These are phyloP conservation scores for Aphidius gifuensis DNA, from an alignment of 1,140 invertebrate genomes.

Conservation along the genomic window DNA sequence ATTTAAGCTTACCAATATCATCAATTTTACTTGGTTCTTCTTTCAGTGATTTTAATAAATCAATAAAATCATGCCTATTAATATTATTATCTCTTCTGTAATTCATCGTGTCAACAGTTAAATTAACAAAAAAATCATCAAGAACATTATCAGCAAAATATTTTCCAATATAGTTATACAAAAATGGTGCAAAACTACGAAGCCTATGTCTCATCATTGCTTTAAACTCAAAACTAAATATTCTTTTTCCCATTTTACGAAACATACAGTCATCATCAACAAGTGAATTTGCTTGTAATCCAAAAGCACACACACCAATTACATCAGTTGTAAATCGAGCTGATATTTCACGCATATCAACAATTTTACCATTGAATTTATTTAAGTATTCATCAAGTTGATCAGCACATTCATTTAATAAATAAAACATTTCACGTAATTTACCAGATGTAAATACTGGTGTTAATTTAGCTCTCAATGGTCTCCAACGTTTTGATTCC, in stretches of 20 bases:
- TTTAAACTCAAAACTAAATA: conserved; percentile 40
- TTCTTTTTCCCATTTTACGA: conserved; percentile 43
- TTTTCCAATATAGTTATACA: conserved; percentile 3
- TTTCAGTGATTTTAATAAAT: conserved; percentile 56
- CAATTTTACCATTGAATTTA: conserved; percentile 39
- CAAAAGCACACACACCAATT: conserved; percentile 59
- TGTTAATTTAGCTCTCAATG: conserved; percentile 30
- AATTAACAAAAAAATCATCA: conserved; percentile 48
- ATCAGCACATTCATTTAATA: conserved; percentile 46
- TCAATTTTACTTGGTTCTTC: conserved; percentile 47
- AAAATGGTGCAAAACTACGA: conserved; percentile 57
- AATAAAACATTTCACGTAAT: conserved; percentile 54
- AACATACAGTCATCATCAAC: conserved; percentile 54
- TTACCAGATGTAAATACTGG: conserved; percentile 55
- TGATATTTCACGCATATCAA: conserved; percentile 55
- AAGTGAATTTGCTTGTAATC: conserved; percentile 55
- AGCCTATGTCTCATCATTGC: conserved; percentile 58
- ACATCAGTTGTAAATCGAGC: conserved; percentile 57
- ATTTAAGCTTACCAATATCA: conserved; percentile 23
- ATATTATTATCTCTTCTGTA: conserved; percentile 54
- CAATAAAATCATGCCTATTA: conserved; percentile 57
- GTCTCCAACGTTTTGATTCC: conserved; percentile 22
- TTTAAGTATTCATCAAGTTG: no score
- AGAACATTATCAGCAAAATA: conserved; percentile 23
- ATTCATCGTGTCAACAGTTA: conserved; percentile 56